A percentile compares a stretch with the other conserved stretches of the same genome.
These are phyloP conservation scores for Arizona elegans DNA, from an alignment of 2,113 vertebrate species.

Conservation along the genomic window DNA sequence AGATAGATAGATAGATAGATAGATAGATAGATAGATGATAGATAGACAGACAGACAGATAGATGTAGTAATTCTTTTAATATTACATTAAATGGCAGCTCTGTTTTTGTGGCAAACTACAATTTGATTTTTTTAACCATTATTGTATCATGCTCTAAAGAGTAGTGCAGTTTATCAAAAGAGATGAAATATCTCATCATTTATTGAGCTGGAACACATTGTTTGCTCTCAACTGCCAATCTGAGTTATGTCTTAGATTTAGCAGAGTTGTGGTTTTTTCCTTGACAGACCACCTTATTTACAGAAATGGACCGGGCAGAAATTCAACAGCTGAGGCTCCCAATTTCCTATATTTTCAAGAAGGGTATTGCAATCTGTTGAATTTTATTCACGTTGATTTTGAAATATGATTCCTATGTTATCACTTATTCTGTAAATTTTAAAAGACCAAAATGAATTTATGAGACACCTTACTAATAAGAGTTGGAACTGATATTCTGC, in stretches of 20 bases:
- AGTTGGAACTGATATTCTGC: not conserved
- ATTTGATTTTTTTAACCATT: slow-evolving; percentile 28
- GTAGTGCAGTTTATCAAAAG: slow-evolving; percentile 53
- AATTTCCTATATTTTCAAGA: not conserved
- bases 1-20: too few relatives aligned
- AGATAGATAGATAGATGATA: not conserved
- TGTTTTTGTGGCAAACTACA: slow-evolving; percentile 28
- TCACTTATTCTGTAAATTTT: not conserved
- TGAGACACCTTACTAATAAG: not conserved
- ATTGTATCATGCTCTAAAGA: slow-evolving; percentile 41
- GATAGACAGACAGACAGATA: too few relatives aligned
- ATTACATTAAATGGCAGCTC: not conserved
- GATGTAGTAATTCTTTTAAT: not conserved
- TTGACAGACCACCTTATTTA: not conserved
- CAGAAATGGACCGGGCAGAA: not conserved
- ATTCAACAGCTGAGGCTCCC: not conserved
- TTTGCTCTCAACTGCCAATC: slow-evolving; percentile 58
- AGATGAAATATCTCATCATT: slow-evolving; percentile 53
- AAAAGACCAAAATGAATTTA: not conserved
- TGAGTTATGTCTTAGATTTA: slow-evolving; percentile 49
- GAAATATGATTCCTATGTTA: not conserved
- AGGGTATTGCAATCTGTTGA: not conserved
- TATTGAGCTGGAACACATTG: slow-evolving; percentile 60
- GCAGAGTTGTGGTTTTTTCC: not conserved
- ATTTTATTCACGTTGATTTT: not conserved